phyloP scores from a whole-genome alignment of 2,888 invertebrate genomes.

The Lydus trimaculatus region DNA sequence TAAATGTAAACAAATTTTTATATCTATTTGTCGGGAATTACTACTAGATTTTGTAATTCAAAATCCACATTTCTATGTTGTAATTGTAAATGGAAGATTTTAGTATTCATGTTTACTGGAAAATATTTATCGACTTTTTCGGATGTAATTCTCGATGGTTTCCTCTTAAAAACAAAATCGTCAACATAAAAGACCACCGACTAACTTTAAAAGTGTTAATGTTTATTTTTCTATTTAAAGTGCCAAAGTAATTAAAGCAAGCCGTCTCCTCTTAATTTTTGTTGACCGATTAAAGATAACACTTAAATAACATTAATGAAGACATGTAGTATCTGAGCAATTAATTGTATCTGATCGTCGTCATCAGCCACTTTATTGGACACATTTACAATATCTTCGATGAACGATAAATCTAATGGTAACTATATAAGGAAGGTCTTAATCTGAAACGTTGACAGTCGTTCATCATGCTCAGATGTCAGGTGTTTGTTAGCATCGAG shows the following conservation, averaged over 20 bases:
- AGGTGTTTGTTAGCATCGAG: conserved; percentile 26
- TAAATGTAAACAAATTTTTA: conserved; percentile 2
- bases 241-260: neutral
- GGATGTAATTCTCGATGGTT: neutral
- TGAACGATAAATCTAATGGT: conserved; percentile 21
- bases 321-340: neutral
- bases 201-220: neutral
- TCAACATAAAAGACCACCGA: neutral
- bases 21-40: neutral
- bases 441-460: conserved; percentile 26
- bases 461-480: conserved; percentile 29
- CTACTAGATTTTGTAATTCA: neutral
- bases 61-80: neutral
- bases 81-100: neutral
- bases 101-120: neutral
- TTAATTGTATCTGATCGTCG: neutral
- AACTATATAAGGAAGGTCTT: conserved; percentile 22
- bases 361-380: neutral
- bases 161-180: too few species aligned
- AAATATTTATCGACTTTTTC: neutral
- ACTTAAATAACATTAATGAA: neutral
- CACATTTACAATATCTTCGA: neutral
- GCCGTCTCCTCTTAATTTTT: neutral
- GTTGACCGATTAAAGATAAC: neutral
- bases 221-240: neutral